A percentile compares a stretch with the other conserved stretches of the same genome.
Conservation (phyloP, 2,113 vertebrate genomes). For the Patagioenas fasciata region DNA sequence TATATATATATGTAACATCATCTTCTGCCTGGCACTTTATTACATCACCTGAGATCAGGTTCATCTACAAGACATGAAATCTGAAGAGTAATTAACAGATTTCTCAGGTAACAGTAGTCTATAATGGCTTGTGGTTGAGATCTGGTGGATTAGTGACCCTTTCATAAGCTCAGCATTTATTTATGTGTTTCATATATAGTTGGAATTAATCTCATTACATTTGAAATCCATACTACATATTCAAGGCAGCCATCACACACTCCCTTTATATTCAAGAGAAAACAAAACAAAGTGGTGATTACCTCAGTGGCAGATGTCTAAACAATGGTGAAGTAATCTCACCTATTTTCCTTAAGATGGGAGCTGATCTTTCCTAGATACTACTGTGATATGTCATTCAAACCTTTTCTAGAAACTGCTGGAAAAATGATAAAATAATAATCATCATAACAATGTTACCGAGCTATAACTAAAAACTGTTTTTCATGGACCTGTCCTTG, state of each 20-base stretch:
- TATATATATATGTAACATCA: background rate
- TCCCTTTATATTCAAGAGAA: background rate
- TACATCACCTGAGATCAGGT: background rate
- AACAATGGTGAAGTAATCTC: background rate
- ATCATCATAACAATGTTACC: background rate
- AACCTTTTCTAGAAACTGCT: background rate
- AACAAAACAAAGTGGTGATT: background rate
- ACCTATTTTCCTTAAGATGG: background rate
- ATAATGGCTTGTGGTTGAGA: background rate
- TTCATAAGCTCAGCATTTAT: background rate
- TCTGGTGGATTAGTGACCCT: background rate
- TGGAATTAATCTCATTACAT: background rate
- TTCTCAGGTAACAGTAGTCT: background rate
- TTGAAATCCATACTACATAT: background rate
- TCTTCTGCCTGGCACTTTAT: background rate
- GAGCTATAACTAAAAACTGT: background rate
- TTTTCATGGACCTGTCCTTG: background rate
- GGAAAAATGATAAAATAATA: background rate
- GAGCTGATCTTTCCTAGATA: background rate
- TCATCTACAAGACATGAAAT: background rate
- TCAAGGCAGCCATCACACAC: background rate
- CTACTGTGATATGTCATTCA: background rate
- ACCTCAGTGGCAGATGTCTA: background rate
- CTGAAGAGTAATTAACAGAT: background rate
- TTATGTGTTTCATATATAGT: background rate